Percentiles rank a stretch among this genome's conserved stretches.
These are phyloP conservation scores for Molossus alvarezi DNA, from an alignment of 2,797 vertebrate species.

Conservation along the genomic window DNA sequence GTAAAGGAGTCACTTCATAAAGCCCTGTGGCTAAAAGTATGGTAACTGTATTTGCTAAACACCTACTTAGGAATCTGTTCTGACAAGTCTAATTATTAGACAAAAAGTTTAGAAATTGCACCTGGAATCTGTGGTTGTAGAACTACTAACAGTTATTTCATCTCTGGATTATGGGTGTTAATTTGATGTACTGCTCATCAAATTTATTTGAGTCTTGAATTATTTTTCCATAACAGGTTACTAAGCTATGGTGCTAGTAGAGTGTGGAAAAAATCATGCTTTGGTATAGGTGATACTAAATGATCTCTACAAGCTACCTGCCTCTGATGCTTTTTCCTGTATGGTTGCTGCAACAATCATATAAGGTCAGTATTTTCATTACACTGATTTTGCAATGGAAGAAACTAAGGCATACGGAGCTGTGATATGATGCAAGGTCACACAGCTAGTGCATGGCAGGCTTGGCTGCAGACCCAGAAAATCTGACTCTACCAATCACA, in stretches of 20 bases:
- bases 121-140: not conserved
- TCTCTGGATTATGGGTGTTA: not conserved
- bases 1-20: not conserved
- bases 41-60: not conserved
- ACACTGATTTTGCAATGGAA: not conserved
- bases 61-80: not conserved
- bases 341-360: not conserved
- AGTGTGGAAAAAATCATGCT: not conserved
- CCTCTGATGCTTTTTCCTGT: not conserved
- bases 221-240: not conserved
- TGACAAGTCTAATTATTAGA: not conserved
- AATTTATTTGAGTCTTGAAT: slow-evolving; percentile 27
- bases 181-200: not conserved
- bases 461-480: slow-evolving; percentile 21
- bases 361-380: not conserved
- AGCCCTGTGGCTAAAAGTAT: not conserved
- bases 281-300: not conserved
- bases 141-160: slow-evolving; percentile 28
- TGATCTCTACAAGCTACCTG: not conserved
- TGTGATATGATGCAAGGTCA: not conserved
- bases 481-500: not conserved
- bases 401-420: not conserved
- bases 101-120: not conserved
- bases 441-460: accelerated
- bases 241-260: not conserved